Evolutionary conservation across 2,797 vertebrate species (phyloP), one percentile per base, ranked within the genome.

Genomic region (Galaxias olidus): DNA sequence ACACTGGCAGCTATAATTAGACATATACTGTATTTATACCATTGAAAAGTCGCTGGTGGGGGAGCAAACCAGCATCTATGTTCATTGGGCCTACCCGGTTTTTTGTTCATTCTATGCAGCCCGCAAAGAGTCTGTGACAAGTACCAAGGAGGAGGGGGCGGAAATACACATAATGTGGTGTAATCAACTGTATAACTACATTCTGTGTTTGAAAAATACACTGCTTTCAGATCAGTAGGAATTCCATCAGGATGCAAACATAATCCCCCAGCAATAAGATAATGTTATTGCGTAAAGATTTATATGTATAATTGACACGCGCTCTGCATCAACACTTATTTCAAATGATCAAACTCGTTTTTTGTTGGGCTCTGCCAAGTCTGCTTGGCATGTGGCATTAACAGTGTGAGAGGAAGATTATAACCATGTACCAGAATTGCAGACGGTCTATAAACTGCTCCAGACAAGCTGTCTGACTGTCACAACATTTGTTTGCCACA

Each of bases 1-100:
- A 91, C 77, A 75, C 79, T 82, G 93, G 94, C 94, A 97, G 92
- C 93, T 91, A 95, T 96, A 96, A 96, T 97, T 95, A 95, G 93
- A 94, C 94, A 93, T 78, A 79, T 88, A 87, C 78, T 87, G 84
- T 88, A 85, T 91, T 92, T 92, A 92, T 92, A 91, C 56, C 61
- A 91, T 92, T 92, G 92, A 94, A 92, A 92, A 93, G 91, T 93
- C 91, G 91, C 88, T 90, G 90, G 89, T 86, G 90, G 87, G 86
- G 70, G 79, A 86, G 87, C 88, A 90, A 93, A 87, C 83, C 90
- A 90, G 89, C 89, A 90, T 92, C 92, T 90, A 92, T 93, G 92
- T 91, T 92, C 86, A 89, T 87, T 89, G 83, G 75, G 68, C 71
- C 78, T 82, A 60, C 72, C 79, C 81, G 79, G 80, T 80, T 75